A percentile compares a stretch with the other conserved stretches of the same genome.
These are phyloP conservation scores for Heloderma charlesbogerti DNA, from an alignment of 2,113 vertebrate species.

Conservation along the genomic window DNA sequence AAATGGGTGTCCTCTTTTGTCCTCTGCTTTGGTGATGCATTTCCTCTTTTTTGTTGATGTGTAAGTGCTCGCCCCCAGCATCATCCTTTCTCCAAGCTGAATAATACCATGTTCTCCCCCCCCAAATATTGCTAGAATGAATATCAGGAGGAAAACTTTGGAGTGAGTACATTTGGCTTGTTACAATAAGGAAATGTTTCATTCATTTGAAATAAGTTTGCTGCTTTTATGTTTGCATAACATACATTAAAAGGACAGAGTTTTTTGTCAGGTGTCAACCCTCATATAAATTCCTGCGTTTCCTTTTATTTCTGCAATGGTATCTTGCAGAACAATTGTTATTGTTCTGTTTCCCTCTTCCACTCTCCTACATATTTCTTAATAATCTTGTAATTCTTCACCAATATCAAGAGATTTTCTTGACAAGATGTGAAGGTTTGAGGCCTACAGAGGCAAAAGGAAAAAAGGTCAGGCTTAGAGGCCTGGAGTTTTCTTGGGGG, in stretches of 20 bases:
- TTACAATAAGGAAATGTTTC: background rate
- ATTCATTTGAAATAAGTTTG: background rate
- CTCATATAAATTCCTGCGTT: background rate
- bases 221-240: too few species aligned
- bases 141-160: background rate
- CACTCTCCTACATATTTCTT: slow-evolving; percentile 16
- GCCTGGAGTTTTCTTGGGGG: too few species aligned
- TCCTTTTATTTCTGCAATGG: background rate
- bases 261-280: background rate
- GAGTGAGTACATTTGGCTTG: background rate
- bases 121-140: background rate
- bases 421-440: too few species aligned
- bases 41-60: too few species aligned
- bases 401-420: background rate
- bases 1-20: too few species aligned
- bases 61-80: too few species aligned
- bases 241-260: too few species aligned
- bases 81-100: background rate
- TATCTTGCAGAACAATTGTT: background rate
- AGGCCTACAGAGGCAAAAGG: too few species aligned
- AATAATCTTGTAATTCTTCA: background rate
- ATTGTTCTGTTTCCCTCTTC: slow-evolving; percentile 1
- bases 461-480: too few species aligned
- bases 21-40: too few species aligned
- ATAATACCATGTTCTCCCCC: rapidly evolving